Evolutionary conservation across 2,888 invertebrate genomes (phyloP), one percentile per base, ranked within the genome.

Genomic region (Empis stercorea): DNA sequence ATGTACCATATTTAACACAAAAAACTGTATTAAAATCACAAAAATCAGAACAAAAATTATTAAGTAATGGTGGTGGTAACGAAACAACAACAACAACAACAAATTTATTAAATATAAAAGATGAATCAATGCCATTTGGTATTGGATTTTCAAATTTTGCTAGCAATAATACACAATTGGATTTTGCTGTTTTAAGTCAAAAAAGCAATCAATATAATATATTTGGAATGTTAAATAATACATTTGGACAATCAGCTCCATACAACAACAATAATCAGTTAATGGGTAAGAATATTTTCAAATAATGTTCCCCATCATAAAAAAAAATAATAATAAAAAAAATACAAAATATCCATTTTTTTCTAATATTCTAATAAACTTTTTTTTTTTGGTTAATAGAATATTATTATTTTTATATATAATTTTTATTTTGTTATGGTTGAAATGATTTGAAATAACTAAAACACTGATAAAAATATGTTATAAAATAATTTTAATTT

Each of bases 1-100:
- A 64, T 46, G 63, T 65, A 54, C 68, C 67, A 30, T 68, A 65
- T 58, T 58, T 68, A 30, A 62, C 64, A n/a, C 60, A 65, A 45
- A 81, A 80, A 62, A 79, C 80, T 20, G 57, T 65, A n/a, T 54
- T 63, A 14, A 64, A 62, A 49, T 64, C 61, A 47, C 63, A 59
- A 50, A 51, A 61, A 52, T 45, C 63, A 38, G 60, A 61, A 49
- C 55, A 58, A 43, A 57, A 50, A 43, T 45, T 46, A 17, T 32
- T 37, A 30, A 43, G 38, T 20, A 44, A 23, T 32, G 43, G 42
- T 15, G 45, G 37, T 32, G 43, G 40, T 34, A 42, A 11, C n/a
- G 40, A 17, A 15, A 30, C 44, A 13, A 30, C 40, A 6, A 36
- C 32, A 4, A 39, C 30, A 30, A 32, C 42, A n/a, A 16, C 45